Evolutionary conservation across 1,140 invertebrate species (phyloP), one percentile per base, ranked within the genome.

Genomic region (Neotoxoptera formosana): DNA sequence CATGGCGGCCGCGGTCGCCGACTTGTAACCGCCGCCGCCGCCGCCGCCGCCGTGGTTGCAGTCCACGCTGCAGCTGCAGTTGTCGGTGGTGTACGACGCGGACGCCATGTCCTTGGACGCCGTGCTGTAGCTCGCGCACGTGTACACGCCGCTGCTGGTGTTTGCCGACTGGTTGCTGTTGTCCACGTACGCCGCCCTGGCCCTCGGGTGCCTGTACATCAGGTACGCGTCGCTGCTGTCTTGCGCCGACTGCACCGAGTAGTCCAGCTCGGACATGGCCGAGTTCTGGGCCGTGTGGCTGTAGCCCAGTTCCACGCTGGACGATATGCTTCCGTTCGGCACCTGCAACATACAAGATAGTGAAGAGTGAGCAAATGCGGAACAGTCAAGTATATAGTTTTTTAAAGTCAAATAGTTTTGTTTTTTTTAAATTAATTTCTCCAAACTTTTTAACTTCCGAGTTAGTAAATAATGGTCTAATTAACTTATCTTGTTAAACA

Each of bases 271-370:
- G 94, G 97, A 97, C 51, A 97, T 94, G 36, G 97, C 96, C 3
- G 97, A 98, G 95, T 98, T 98, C 95, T 98, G 97, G 21, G 97
- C 97, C 6, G 97, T 98, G 94, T 98, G 97, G 93, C 97, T 97
- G 94, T 97, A 98, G 53, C 97, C 97, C 84, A 98, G 95, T 95
- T 98, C 97, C 94, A 98, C 95, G 94, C 97, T 98, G 91, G 97
- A 97, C 25, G 96, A 97, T 41, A 97, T 97, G 36, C 95, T 95
- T 96, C 97, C 93, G 96, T 95, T 95, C 96, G 96, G 11, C 3
- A n/a, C 87, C 87, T 88, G 17, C 1, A 11, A 14, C 45, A n/a
- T n/a, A n/a, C n/a, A n/a, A n/a, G n/a, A n/a, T n/a, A n/a, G n/a
- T n/a, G n/a, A n/a, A n/a, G n/a, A n/a, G n/a, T 83, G 4, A 83